These are phyloP conservation scores for Otocyon megalotis DNA, from an alignment of 2,113 vertebrate genomes.

Conservation along the genomic window DNA sequence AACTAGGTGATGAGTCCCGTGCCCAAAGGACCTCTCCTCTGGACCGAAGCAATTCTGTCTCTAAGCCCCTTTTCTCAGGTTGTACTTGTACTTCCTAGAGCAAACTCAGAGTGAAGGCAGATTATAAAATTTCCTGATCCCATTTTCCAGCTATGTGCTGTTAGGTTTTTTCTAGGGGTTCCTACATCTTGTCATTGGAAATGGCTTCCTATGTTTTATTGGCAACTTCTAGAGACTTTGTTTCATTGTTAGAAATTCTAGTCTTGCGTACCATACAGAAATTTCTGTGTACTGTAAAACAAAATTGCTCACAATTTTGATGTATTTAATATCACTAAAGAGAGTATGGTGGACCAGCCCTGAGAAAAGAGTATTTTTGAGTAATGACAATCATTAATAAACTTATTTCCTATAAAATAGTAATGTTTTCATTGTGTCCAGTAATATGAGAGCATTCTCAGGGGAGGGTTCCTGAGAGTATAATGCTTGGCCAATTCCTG, in stretches of 20 bases:
- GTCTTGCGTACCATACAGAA: not conserved
- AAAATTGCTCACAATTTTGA: slow-evolving; percentile 39
- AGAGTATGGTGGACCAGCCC: not conserved
- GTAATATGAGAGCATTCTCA: slow-evolving; percentile 24
- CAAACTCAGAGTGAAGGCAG: not conserved
- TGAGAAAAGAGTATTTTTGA: slow-evolving; percentile 72
- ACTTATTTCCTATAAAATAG: slow-evolving; percentile 68
- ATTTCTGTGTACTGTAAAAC: slow-evolving; percentile 37
- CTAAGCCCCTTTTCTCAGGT: not conserved
- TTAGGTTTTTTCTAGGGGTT: not conserved
- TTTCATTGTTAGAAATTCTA: slow-evolving; percentile 46
- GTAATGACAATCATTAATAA: slow-evolving; percentile 71
- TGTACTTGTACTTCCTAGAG: not conserved
- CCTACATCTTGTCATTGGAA: not conserved
- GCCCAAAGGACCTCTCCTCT: not conserved
- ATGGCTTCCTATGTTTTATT: slow-evolving; percentile 8
- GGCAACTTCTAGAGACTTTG: not conserved
- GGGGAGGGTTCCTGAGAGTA: not conserved
- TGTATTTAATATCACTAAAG: slow-evolving; percentile 66
- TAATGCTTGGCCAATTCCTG: not conserved
- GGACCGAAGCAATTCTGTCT: not conserved
- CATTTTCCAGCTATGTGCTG: not conserved
- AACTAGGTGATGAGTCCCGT: slow-evolving; percentile 40
- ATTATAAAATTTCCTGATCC: not conserved
- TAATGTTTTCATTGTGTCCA: slow-evolving; percentile 58